Base-by-base conservation (phyloP, 2,797 vertebrate species). In the Hydrolagus colliei region DNA sequence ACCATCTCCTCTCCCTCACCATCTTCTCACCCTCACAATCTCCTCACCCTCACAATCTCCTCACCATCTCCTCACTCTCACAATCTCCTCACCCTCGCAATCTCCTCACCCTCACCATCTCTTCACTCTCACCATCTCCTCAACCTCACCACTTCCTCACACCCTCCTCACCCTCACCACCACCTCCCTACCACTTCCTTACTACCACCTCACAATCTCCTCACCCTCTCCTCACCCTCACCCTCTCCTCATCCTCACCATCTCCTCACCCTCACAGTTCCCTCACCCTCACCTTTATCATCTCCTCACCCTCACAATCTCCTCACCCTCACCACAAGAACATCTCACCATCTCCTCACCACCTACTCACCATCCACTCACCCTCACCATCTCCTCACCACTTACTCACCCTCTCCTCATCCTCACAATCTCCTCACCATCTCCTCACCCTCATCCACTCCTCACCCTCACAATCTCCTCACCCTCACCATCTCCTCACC, bases 121-220 rank as follows among this genome's bases (percentile, higher is more conserved):
- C 68, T 9, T 85, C 78, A 84, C 88, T 72, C 88, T 75, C 27
- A 73, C 32, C 86, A 16, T 32, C n/a, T 84, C 32, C 72, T 8
- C 1, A 18, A 11, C 27, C 1, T 9, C 27, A 20, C 61, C 75
- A 20, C 27, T 32, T 4, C 16, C 27, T 72, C 72, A 85, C 73
- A 32, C 67, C 86, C 20, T 86, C 22, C 86, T 16, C 82, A 12
- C 72, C 61, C 71, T 41, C 77, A 13, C 32, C 74, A 27, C n/a
- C 20, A 9, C 9, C 73, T 9, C 32, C 16, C 11, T 87, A 78
- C 86, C 41, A 78, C 86, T 52, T 71, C 67, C 10, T 85, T 79
- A 77, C 88, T 11, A 90, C 92, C 92, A 90, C 71, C 88, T 22
- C 41, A 86, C 65, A 11, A 35, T 77, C 88, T 59, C 86, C 73